Percentiles rank a stretch among this genome's conserved stretches.
Conservation (phyloP, 2,797 vertebrate species). For the Alca torda region DNA sequence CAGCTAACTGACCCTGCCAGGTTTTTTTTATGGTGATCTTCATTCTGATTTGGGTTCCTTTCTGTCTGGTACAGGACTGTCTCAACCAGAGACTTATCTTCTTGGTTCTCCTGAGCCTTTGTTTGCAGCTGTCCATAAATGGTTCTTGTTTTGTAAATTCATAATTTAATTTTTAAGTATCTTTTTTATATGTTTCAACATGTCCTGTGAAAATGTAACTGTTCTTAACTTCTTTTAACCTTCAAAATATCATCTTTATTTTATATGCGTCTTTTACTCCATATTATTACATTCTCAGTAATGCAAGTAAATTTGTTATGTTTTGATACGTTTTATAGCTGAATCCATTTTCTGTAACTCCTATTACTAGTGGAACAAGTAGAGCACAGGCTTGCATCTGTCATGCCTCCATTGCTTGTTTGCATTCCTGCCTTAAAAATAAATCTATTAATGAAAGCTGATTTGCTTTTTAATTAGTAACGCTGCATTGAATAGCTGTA, state of each 20-base stretch:
- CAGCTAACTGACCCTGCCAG: background rate
- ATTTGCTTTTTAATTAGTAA: conserved; percentile 20
- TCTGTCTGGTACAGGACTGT: background rate
- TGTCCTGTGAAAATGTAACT: background rate
- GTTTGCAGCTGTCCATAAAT: background rate
- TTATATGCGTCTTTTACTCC: background rate
- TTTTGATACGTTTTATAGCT: background rate
- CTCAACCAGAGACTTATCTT: background rate
- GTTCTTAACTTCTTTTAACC: background rate
- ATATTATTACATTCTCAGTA: background rate
- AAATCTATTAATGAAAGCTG: conserved; percentile 4
- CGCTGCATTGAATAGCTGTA: background rate
- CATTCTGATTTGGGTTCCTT: background rate
- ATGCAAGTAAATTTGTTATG: background rate
- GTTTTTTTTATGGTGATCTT: background rate
- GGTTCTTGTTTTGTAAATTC: background rate
- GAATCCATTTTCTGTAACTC: background rate
- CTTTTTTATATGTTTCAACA: background rate
- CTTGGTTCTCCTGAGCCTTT: background rate
- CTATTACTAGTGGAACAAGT: background rate
- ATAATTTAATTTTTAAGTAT: background rate
- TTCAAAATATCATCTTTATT: background rate
- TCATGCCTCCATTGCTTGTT: background rate
- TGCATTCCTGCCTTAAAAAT: background rate
- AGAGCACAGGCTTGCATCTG: background rate